These are phyloP conservation scores for Pachycephala philippinensis DNA, from an alignment of 2,113 vertebrate species.

Conservation along the genomic window DNA sequence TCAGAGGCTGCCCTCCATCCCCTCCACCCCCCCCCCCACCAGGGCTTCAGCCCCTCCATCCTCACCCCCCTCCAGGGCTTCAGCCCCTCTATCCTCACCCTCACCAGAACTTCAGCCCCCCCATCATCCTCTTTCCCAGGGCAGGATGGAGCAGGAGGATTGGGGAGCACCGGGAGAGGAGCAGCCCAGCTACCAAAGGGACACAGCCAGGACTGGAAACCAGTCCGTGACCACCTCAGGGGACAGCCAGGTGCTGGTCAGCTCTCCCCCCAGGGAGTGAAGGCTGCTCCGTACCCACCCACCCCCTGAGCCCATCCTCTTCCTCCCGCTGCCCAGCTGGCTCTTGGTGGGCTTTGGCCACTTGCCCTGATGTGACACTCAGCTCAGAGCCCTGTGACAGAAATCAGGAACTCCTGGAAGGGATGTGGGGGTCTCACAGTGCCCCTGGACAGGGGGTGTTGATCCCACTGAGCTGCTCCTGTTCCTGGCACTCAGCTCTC, in stretches of 20 bases:
- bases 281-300: not conserved
- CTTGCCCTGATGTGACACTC: not conserved
- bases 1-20: not conserved
- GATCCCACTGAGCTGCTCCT: not conserved
- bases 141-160: not conserved
- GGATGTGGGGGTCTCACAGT: not conserved
- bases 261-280: not conserved
- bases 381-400: not conserved
- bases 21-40: fast-evolving
- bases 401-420: not conserved
- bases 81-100: not conserved
- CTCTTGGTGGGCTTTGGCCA: not conserved
- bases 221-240: not conserved
- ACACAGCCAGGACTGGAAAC: not conserved
- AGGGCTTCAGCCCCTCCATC: not conserved
- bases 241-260: not conserved
- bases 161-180: not conserved
- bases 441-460: not conserved
- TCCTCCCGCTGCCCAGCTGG: not conserved
- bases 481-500: not conserved
- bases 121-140: not conserved
- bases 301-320: not conserved
- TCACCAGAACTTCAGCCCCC: not conserved
- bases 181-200: not conserved
- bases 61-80: not conserved